phyloP scores from a whole-genome alignment of 2,797 vertebrate species.

The Paramormyrops hopkinsi region DNA sequence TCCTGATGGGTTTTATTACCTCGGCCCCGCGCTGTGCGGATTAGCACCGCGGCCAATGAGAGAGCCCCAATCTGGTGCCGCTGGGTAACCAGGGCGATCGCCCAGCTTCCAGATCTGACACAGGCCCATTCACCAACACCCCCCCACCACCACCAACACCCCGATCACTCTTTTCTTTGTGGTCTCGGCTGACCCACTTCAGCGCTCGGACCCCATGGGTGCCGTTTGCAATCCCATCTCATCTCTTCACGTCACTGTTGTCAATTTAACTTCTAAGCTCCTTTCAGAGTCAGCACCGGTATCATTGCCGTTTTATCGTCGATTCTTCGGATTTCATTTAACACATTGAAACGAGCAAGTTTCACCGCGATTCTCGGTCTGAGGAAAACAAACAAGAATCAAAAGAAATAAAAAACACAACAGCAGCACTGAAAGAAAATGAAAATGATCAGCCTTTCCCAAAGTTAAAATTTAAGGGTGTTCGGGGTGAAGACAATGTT shows the following conservation, averaged over 20 bases:
- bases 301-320: neutral
- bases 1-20: conserved; percentile 48
- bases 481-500: neutral
- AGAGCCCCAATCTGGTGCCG: conserved; percentile 43
- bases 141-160: conserved; percentile 33
- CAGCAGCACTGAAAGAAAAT: neutral
- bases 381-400: neutral
- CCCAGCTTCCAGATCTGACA: conserved; percentile 46
- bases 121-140: conserved; percentile 38
- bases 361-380: neutral
- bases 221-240: conserved; percentile 12
- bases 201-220: conserved; percentile 23
- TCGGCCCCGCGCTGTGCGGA: conserved; percentile 46
- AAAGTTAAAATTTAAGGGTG: neutral
- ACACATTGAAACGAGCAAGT: neutral
- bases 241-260: conserved; percentile 23
- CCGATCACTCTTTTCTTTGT: conserved; percentile 22
- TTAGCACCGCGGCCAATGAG: conserved; percentile 54
- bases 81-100: conserved; percentile 48
- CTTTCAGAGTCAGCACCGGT: neutral
- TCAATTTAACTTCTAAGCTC: conserved; percentile 20
- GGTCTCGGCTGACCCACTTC: conserved; percentile 24
- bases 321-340: neutral
- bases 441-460: neutral
- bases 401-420: neutral